A percentile compares a stretch with the other conserved stretches of the same genome.
Conservation (phyloP, 2,888 invertebrate genomes). For the Eupithecia exiguata region DNA sequence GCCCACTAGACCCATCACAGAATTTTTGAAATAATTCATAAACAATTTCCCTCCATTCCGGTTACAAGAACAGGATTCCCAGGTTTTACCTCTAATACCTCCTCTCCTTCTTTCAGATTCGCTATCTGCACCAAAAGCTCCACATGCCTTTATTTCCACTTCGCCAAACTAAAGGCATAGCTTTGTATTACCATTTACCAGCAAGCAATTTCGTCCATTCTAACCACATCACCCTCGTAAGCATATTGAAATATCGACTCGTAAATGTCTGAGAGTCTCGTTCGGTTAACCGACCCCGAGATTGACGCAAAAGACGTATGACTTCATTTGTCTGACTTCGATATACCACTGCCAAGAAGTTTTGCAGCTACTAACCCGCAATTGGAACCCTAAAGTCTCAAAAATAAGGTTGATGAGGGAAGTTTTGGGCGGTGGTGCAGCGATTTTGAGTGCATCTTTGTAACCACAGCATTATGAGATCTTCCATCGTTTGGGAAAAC, state of each 20-base stretch:
- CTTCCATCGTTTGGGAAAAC: constrained; percentile 73
- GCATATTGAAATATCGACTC: constrained; percentile 82
- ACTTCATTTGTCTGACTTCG: constrained; percentile 81
- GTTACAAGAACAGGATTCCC: neutral
- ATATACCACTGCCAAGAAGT: constrained; percentile 67
- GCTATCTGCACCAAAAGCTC: neutral
- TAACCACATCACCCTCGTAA: constrained; percentile 68
- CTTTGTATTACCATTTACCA: constrained; percentile 15
- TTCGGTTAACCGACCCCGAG: constrained; percentile 72
- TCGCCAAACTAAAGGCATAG: constrained; percentile 2
- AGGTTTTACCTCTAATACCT: neutral
- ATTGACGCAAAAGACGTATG: constrained; percentile 76
- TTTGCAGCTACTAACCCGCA: constrained; percentile 25
- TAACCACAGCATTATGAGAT: constrained; percentile 78
- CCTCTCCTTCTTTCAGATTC: neutral
- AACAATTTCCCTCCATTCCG: neutral
- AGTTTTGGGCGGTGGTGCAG: constrained; percentile 40
- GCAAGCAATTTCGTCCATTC: constrained; percentile 35
- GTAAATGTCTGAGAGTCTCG: constrained; percentile 75
- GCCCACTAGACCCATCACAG: neutral
- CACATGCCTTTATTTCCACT: neutral
- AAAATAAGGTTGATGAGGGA: constrained; percentile 45
- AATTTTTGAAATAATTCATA: neutral
- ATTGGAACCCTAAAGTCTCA: constrained; percentile 15
- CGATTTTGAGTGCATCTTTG: constrained; percentile 64